These are phyloP conservation scores for Cardinalis cardinalis DNA, from an alignment of 2,113 vertebrate genomes.

Conservation along the genomic window DNA sequence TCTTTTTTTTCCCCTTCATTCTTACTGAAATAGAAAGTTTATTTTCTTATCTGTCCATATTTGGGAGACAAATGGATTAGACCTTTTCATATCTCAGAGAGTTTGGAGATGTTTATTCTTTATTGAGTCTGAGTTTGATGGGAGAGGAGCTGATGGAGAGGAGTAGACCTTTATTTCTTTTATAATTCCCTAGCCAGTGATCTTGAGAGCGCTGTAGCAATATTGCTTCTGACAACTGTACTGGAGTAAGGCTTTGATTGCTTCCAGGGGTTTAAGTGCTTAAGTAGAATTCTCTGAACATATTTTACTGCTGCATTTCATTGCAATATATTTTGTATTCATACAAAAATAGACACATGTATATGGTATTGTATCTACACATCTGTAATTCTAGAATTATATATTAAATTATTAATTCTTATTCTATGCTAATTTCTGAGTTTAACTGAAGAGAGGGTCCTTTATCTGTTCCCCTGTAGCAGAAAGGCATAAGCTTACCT, in stretches of 20 bases:
- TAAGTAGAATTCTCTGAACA: not conserved
- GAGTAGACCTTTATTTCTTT: not conserved
- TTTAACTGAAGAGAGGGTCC: not conserved
- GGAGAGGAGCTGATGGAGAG: not conserved
- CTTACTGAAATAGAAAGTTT: not conserved
- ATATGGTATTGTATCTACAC: not conserved
- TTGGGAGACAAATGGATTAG: not conserved
- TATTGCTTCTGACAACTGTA: not conserved
- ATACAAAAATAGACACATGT: rapidly evolving
- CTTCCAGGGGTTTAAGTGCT: not conserved
- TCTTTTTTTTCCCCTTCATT: not conserved
- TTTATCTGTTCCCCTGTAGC: not conserved
- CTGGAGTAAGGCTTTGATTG: not conserved
- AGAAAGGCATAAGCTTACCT: not conserved
- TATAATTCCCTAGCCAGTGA: not conserved
- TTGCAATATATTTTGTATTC: not conserved
- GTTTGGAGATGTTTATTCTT: not conserved
- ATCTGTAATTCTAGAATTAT: not conserved
- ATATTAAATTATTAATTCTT: not conserved
- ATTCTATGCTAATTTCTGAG: not conserved
- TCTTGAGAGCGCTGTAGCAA: not conserved
- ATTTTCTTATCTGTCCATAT: not conserved
- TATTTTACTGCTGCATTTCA: not conserved
- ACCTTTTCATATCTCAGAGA: not conserved
- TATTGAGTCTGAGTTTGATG: not conserved